Conservation (phyloP, 92 coral and sea anemone genomes). For the Blastomussa wellsi region DNA sequence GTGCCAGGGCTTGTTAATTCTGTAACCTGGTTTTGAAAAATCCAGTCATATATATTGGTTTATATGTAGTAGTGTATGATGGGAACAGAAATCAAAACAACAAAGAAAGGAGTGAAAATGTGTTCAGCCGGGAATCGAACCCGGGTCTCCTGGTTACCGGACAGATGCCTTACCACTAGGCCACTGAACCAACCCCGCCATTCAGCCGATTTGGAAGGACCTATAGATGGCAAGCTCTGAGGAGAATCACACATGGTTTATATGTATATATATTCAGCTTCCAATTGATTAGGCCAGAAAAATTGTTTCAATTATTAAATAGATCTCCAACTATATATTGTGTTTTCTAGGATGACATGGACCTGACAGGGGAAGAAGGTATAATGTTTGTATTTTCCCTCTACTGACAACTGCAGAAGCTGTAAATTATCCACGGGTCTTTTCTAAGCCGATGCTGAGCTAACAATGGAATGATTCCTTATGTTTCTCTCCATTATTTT, state of each 20-base stretch:
- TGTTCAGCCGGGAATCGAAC: constrained; percentile 31
- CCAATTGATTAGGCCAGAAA: not conserved
- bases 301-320: not conserved
- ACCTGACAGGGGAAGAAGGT: constrained; percentile 25
- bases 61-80: too few relatives aligned
- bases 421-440: too few relatives aligned
- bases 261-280: too few relatives aligned
- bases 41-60: too few relatives aligned
- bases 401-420: too few relatives aligned
- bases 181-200: constrained; percentile 22
- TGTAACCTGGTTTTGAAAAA: too few relatives aligned
- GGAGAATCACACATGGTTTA: too few relatives aligned
- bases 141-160: constrained; percentile 30
- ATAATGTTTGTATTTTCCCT: not conserved
- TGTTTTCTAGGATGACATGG: constrained; percentile 32
- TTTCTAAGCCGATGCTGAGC: not conserved
- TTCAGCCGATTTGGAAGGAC: too few relatives aligned
- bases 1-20: too few relatives aligned
- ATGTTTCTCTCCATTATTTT: not conserved
- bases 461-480: not conserved
- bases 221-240: too few relatives aligned
- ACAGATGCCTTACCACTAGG: constrained; percentile 28
- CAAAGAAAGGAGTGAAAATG: constrained; percentile 14
- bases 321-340: not conserved
- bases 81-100: too few relatives aligned